Percentiles rank a stretch among this genome's conserved stretches.
Evolutionary conservation across 2,888 invertebrate species (phyloP).

Genomic region (Cheilosia variabilis): DNA sequence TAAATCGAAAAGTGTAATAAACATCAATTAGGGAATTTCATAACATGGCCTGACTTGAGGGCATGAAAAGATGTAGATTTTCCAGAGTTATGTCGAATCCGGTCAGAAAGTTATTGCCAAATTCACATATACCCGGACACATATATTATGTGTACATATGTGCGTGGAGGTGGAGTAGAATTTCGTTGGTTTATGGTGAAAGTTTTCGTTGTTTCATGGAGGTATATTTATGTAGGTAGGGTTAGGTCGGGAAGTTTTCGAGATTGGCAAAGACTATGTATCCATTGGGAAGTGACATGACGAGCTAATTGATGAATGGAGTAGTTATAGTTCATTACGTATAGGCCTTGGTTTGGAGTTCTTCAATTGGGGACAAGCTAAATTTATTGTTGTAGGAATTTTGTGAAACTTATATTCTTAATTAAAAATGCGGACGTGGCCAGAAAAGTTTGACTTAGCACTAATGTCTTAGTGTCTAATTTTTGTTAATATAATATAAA

Average conservation of each 20-base stretch:
- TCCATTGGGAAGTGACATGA: slow-evolving; percentile 11
- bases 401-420: too few species aligned
- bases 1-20: slow-evolving; percentile 75
- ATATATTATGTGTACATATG: too few species aligned
- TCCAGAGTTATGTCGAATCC: slow-evolving; percentile 61
- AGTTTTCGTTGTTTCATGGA: slow-evolving; percentile 42
- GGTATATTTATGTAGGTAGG: not conserved
- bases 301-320: not conserved
- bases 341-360: not conserved
- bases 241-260: not conserved
- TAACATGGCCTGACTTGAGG: slow-evolving; percentile 66
- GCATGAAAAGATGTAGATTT: slow-evolving; percentile 69
- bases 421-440: too few species aligned
- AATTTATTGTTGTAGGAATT: not conserved
- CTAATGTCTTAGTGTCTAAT: too few species aligned
- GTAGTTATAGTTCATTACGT: not conserved
- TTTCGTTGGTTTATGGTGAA: slow-evolving; percentile 43
- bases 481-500: too few species aligned
- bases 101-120: slow-evolving; percentile 63
- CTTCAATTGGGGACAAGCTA: not conserved
- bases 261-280: not conserved
- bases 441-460: too few species aligned
- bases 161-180: not conserved
- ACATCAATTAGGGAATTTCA: slow-evolving; percentile 74
- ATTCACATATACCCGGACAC: not conserved